Percentiles rank a stretch among this genome's conserved stretches.
These are phyloP conservation scores for Brotula barbata DNA, from an alignment of 2,797 vertebrate genomes.

Conservation along the genomic window DNA sequence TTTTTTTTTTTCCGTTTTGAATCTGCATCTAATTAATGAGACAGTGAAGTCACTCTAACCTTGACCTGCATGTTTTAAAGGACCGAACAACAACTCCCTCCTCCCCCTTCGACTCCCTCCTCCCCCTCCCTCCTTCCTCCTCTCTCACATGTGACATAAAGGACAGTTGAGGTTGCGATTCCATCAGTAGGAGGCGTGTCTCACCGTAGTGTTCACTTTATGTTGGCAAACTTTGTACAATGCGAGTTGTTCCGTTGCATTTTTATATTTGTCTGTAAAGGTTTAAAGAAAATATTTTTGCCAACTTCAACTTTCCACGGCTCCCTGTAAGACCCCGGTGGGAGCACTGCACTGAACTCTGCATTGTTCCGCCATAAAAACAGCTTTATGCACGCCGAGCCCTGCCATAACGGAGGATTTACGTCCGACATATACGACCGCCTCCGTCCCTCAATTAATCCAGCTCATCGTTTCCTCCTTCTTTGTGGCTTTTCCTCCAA, in stretches of 20 bases:
- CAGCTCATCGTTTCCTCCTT: not conserved
- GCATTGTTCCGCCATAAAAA: not conserved
- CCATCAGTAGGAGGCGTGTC: too few relatives aligned
- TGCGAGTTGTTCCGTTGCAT: not conserved
- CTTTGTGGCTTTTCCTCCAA: not conserved
- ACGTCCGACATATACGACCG: not conserved
- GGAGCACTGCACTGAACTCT: not conserved
- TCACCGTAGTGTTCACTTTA: too few relatives aligned
- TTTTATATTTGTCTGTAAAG: not conserved
- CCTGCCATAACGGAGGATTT: constrained; percentile 2
- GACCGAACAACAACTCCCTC: constrained; percentile 9
- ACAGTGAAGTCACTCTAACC: not conserved
- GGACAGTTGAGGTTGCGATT: too few relatives aligned
- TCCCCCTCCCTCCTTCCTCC: too few relatives aligned
- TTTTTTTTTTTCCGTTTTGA: constrained; percentile 11
- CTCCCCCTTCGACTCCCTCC: too few relatives aligned
- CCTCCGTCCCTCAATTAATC: not conserved
- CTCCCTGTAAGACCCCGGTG: too few relatives aligned
- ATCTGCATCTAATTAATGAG: constrained; percentile 1
- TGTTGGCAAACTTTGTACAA: not conserved
- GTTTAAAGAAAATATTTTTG: not conserved
- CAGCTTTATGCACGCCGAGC: not conserved
- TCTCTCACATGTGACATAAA: too few relatives aligned
- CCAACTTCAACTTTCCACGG: not conserved
- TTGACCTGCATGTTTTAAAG: constrained; percentile 22